A percentile compares a stretch with the other conserved stretches of the same genome.
Conservation (phyloP, 2,888 invertebrate species). For the Mechanitis messenoides region DNA sequence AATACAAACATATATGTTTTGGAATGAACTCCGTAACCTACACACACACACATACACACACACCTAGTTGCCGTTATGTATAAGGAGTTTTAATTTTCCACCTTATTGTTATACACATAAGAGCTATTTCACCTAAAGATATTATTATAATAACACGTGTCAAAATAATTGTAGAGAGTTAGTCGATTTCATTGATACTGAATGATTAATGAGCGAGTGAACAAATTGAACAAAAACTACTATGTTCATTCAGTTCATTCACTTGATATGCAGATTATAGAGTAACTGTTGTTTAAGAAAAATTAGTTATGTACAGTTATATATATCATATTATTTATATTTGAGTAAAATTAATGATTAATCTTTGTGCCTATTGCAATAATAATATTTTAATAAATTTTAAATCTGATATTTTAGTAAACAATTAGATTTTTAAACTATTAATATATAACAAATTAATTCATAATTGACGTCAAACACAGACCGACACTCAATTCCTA, state of each 20-base stretch:
- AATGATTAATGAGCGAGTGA: slow-evolving; percentile 60
- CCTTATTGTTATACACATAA: slow-evolving; percentile 16
- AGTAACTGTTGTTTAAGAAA: neutral
- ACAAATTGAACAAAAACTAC: slow-evolving; percentile 42
- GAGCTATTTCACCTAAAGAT: slow-evolving; percentile 5
- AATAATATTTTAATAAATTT: too few species aligned
- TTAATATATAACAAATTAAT: too few species aligned
- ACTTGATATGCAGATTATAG: slow-evolving; percentile 33
- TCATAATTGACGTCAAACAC: neutral
- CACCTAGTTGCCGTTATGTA: neutral
- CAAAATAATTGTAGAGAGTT: slow-evolving; percentile 49
- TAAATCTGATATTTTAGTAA: too few species aligned
- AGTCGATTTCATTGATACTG: slow-evolving; percentile 62
- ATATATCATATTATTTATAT: too few species aligned
- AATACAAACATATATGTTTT: neutral
- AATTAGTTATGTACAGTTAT: neutral
- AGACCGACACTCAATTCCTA: neutral
- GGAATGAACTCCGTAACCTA: slow-evolving; percentile 44
- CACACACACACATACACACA: neutral
- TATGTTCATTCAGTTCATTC: slow-evolving; percentile 51
- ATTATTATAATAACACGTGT: slow-evolving; percentile 29
- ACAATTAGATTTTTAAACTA: too few species aligned
- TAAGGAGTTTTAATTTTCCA: slow-evolving; percentile 18
- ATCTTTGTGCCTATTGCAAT: too few species aligned
- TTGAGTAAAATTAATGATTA: too few species aligned